Percentiles rank a stretch among this genome's conserved stretches.
phyloP scores from a whole-genome alignment of 2,888 invertebrate genomes.

The Lymantria monacha region DNA sequence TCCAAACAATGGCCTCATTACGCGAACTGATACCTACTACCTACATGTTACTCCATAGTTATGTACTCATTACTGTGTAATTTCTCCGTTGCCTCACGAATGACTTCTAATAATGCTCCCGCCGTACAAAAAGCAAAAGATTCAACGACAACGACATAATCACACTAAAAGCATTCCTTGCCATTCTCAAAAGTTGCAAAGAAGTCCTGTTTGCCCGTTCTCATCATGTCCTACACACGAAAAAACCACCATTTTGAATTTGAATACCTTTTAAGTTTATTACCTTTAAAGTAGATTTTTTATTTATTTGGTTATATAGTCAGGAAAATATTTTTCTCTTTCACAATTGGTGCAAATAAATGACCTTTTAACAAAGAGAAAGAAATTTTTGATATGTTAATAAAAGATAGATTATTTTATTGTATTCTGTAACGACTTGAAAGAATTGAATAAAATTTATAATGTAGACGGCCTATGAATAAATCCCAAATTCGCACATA shows the following conservation, averaged over 20 bases:
- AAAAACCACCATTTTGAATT: conserved; percentile 1
- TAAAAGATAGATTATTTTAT: too few relatives aligned
- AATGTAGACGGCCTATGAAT: too few relatives aligned
- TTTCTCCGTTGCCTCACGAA: conserved; percentile 46
- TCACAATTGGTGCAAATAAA: too few relatives aligned
- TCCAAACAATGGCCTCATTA: conserved; percentile 46
- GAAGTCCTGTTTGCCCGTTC: conserved; percentile 35
- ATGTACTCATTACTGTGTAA: conserved; percentile 49
- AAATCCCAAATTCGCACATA: too few relatives aligned
- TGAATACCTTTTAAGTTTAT: conserved; percentile 8
- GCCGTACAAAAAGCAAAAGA: conserved; percentile 54
- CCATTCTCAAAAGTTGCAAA: conserved; percentile 36
- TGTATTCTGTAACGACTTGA: too few relatives aligned
- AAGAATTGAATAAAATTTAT: too few relatives aligned
- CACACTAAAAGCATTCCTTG: conserved; percentile 69
- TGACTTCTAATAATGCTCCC: conserved; percentile 61
- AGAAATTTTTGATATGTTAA: too few relatives aligned
- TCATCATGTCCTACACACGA: conserved; percentile 7
- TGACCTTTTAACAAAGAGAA: too few relatives aligned
- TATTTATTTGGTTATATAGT: too few relatives aligned
- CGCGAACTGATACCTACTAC: conserved; percentile 26
- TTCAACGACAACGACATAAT: conserved; percentile 69
- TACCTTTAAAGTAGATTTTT: background rate
- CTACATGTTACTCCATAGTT: conserved; percentile 24
- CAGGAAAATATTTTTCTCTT: too few relatives aligned